phyloP scores from a whole-genome alignment of 2,113 vertebrate genomes.

The Percina caprodes region DNA sequence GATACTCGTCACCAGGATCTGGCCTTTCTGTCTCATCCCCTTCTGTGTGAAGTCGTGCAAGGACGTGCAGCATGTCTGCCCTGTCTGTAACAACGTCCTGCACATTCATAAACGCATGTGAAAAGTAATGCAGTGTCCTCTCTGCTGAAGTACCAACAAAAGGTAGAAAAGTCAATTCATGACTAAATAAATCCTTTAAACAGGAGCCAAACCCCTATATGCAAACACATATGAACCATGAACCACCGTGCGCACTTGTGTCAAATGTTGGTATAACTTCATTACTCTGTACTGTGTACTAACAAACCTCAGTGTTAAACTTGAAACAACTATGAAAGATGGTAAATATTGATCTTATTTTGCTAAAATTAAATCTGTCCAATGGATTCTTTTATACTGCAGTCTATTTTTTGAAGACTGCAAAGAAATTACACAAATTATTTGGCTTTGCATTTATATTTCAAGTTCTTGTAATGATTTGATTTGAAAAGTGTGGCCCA shows the following conservation, averaged over 20 bases:
- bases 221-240: not conserved
- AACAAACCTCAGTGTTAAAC: not conserved
- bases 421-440: not conserved
- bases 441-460: not conserved
- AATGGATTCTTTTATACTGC: not conserved
- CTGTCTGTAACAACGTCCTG: conserved; percentile 81
- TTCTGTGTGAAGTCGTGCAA: conserved; percentile 88
- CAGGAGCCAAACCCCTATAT: not conserved
- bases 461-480: not conserved
- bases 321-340: not conserved
- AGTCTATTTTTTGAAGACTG: not conserved
- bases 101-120: conserved; percentile 84
- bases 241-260: not conserved
- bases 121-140: not conserved
- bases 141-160: not conserved
- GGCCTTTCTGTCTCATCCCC: conserved; percentile 90
- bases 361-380: not conserved
- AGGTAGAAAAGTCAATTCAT: not conserved
- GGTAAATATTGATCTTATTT: not conserved
- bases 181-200: not conserved
- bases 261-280: not conserved
- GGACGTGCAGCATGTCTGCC: conserved; percentile 91
- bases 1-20: conserved; percentile 74
- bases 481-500: not conserved
- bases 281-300: not conserved